A percentile compares a stretch with the other conserved stretches of the same genome.
Evolutionary conservation across 2,797 vertebrate species (phyloP).

Genomic region (Hyperoplus lanceolatus): DNA sequence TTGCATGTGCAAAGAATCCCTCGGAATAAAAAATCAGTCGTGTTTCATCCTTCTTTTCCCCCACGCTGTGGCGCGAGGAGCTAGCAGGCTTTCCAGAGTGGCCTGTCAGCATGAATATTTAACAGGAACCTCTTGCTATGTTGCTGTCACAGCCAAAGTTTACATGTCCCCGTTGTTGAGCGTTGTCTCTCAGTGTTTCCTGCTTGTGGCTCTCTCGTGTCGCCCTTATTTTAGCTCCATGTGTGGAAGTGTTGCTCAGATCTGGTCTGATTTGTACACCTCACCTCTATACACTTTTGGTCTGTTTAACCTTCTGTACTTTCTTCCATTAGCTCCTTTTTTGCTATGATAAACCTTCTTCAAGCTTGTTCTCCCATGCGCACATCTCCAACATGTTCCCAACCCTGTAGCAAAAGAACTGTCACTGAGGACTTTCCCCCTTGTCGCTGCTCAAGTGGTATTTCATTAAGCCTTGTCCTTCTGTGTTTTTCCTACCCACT

Average conservation of each 20-base stretch:
- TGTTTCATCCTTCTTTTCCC: slow-evolving; percentile 34
- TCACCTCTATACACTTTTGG: neutral
- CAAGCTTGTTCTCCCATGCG: slow-evolving; percentile 15
- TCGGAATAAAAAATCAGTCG: slow-evolving; percentile 40
- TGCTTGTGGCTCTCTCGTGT: neutral
- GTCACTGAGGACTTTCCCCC: slow-evolving; percentile 39
- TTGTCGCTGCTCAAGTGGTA: slow-evolving; percentile 16
- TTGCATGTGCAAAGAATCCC: slow-evolving; percentile 39
- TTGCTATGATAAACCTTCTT: slow-evolving; percentile 15
- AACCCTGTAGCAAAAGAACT: slow-evolving; percentile 19
- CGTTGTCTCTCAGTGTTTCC: slow-evolving; percentile 16
- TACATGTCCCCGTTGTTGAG: slow-evolving; percentile 32
- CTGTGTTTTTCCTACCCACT: slow-evolving; percentile 38
- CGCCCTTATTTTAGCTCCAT: neutral
- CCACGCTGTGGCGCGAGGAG: slow-evolving; percentile 40
- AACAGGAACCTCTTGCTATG: slow-evolving; percentile 66
- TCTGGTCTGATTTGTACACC: slow-evolving; percentile 18
- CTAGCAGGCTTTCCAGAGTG: slow-evolving; percentile 61
- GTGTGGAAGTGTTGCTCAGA: neutral
- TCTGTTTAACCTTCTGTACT: slow-evolving; percentile 8
- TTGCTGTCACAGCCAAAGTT: slow-evolving; percentile 71
- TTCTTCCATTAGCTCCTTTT: neutral
- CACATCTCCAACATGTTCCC: slow-evolving; percentile 18
- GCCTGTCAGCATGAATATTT: slow-evolving; percentile 79
- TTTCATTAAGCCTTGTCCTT: slow-evolving; percentile 43